Evolutionary conservation across 2,888 invertebrate species (phyloP).

Genomic region (Clostera curtula): DNA sequence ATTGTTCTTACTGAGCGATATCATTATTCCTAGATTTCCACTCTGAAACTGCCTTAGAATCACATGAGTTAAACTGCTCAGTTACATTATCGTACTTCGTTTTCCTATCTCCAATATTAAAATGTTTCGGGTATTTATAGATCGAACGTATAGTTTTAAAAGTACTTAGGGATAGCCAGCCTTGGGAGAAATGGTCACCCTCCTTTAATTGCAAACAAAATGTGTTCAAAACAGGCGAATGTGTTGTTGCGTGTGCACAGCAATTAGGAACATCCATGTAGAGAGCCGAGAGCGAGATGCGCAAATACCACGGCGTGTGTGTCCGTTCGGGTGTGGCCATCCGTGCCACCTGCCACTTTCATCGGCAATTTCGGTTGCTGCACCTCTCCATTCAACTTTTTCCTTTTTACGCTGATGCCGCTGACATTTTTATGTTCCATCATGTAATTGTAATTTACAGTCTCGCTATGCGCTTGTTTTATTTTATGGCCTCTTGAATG

Average conservation of each 20-base stretch:
- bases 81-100: no score
- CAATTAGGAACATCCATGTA: conserved; percentile 18
- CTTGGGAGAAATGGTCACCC: no score
- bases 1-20: no score
- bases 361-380: conserved; percentile 24
- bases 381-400: conserved; percentile 25
- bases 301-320: conserved; percentile 16
- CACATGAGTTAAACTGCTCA: no score
- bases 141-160: no score
- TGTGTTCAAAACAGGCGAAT: no score
- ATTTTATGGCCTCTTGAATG: conserved; percentile 6
- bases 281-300: conserved; percentile 19
- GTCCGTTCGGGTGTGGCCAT: conserved; percentile 5
- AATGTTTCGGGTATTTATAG: no score
- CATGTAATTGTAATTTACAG: conserved; percentile 17
- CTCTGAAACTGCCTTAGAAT: no score
- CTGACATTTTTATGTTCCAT: conserved; percentile 16
- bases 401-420: conserved; percentile 16
- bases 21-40: no score
- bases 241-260: conserved; percentile 27
- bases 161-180: no score
- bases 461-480: conserved; percentile 3
- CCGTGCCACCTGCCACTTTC: conserved; percentile 21
- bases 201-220: conserved; percentile 11
- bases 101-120: no score